Evolutionary conservation across 2,888 invertebrate genomes (phyloP).

Genomic region (Lobophora halterata): DNA sequence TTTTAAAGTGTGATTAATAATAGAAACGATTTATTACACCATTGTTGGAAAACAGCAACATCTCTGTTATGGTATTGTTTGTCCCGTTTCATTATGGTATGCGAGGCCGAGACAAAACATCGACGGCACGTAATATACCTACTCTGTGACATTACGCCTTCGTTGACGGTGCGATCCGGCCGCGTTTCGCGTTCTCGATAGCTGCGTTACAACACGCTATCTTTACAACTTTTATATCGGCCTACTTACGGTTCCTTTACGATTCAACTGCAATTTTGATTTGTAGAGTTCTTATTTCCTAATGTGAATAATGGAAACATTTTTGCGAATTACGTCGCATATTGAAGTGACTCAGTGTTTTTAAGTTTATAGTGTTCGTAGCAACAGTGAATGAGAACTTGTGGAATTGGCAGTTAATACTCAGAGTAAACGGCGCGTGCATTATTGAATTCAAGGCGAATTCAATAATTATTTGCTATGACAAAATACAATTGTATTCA

Average conservation of each 20-base stretch:
- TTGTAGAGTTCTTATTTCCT: constrained; percentile 15
- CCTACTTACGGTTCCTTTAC: constrained; percentile 32
- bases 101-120: constrained; percentile 15
- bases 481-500: constrained; percentile 40
- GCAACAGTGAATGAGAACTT: constrained; percentile 51
- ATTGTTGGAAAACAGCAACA: too few relatives aligned
- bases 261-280: constrained; percentile 10
- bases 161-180: constrained; percentile 52
- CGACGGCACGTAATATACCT: constrained; percentile 24
- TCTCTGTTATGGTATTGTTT: constrained; percentile 1
- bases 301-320: constrained; percentile 41
- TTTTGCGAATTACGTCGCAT: constrained; percentile 45
- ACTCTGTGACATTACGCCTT: constrained; percentile 51
- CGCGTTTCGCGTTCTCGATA: constrained; percentile 42
- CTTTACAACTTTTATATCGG: constrained; percentile 49
- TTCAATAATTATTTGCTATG: constrained; percentile 42
- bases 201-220: constrained; percentile 38
- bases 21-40: too few relatives aligned
- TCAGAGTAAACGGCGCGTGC: too few relatives aligned
- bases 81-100: constrained; percentile 7
- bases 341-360: constrained; percentile 68
- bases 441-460: too few relatives aligned
- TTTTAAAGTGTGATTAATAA: too few relatives aligned
- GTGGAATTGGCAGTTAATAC: constrained; percentile 56
- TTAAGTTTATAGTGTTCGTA: constrained; percentile 55